Percentiles rank a stretch among this genome's conserved stretches.
Evolutionary conservation across 2,797 vertebrate genomes (phyloP).

Genomic region (Acropternis orthonyx): DNA sequence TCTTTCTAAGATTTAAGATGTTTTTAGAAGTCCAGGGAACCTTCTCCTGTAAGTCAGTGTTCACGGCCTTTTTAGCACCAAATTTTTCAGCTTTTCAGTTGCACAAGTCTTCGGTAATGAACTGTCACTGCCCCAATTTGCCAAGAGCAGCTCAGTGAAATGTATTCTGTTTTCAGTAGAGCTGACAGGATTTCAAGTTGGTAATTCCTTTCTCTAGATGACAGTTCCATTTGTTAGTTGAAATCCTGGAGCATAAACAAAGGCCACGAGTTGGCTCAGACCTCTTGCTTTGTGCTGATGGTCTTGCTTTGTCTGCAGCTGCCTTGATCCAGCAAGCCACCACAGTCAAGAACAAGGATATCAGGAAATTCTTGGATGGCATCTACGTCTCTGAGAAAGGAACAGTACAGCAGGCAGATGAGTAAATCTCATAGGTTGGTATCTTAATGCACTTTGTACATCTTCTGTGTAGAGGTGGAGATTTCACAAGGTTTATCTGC

Average conservation of each 20-base stretch:
- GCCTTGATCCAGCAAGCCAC: slow-evolving; percentile 99
- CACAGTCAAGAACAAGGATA: slow-evolving; percentile 99
- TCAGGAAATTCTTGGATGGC: slow-evolving; percentile 98
- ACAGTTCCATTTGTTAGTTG: not conserved
- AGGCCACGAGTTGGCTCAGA: not conserved
- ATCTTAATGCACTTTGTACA: fast-evolving
- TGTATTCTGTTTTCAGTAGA: not conserved
- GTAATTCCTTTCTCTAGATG: not conserved
- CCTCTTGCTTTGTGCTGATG: not conserved
- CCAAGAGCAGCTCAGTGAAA: not conserved
- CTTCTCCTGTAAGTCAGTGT: not conserved
- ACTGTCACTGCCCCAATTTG: fast-evolving
- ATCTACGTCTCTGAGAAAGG: slow-evolving; percentile 99
- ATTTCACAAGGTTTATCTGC: not conserved
- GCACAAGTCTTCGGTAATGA: not conserved
- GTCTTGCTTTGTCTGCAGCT: slow-evolving; percentile 75
- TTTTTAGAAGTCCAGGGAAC: not conserved
- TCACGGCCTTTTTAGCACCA: not conserved
- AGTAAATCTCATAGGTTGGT: slow-evolving; percentile 80
- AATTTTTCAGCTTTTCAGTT: not conserved
- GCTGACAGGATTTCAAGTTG: not conserved
- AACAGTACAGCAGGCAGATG: slow-evolving; percentile 85
- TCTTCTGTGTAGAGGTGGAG: not conserved
- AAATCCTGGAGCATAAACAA: not conserved
- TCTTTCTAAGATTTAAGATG: not conserved